Conservation (phyloP, 2,888 invertebrate species). For the Chalcis sispes region DNA sequence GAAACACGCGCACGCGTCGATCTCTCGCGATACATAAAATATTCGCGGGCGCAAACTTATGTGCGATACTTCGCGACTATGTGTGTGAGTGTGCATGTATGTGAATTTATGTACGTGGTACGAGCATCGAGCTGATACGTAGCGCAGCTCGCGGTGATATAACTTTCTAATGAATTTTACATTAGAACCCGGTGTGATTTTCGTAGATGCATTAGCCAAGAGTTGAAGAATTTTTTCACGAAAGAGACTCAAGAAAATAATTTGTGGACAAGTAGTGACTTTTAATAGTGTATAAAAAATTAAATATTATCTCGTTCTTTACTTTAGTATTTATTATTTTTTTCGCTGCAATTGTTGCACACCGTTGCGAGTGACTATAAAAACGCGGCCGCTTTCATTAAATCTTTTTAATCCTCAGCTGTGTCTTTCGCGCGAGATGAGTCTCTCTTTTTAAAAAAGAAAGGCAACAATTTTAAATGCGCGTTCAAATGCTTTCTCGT, state of each 20-base stretch:
- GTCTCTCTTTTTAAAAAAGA: no score
- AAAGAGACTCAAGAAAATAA: constrained; percentile 25
- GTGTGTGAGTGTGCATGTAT: no score
- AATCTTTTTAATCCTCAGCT: background rate
- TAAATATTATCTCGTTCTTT: constrained; percentile 40
- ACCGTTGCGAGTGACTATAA: background rate
- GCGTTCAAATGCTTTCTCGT: constrained; percentile 37
- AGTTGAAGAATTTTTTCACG: constrained; percentile 23
- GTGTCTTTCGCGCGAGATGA: no score
- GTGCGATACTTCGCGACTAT: no score
- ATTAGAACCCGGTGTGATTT: constrained; percentile 56
- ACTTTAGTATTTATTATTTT: constrained; percentile 55
- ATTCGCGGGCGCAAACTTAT: background rate
- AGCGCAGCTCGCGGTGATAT: constrained; percentile 70
- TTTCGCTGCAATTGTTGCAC: constrained; percentile 13
- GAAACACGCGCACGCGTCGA: constrained; percentile 51
- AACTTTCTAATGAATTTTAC: constrained; percentile 67
- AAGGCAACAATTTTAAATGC: background rate
- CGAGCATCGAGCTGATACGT: constrained; percentile 67
- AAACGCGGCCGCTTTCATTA: background rate
- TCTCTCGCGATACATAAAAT: constrained; percentile 42
- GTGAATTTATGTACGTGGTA: no score
- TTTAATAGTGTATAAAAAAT: constrained; percentile 19
- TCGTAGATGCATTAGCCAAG: constrained; percentile 51
- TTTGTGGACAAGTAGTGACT: constrained; percentile 38